Evolutionary conservation across 2,888 invertebrate species (phyloP).

Genomic region (Drosophila prostipennis): DNA sequence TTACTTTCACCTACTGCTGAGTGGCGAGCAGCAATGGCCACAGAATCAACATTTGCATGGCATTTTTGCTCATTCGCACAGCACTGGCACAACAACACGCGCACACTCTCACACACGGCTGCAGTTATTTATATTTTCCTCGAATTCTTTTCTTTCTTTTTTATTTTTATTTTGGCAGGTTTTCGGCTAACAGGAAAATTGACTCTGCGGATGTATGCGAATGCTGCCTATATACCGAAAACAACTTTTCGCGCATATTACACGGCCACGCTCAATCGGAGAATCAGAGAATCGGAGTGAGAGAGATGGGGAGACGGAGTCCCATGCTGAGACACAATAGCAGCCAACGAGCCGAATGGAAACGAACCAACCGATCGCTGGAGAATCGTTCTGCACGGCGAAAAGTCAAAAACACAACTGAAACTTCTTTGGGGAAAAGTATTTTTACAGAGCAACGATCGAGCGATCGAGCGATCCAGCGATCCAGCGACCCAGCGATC

Average conservation of each 20-base stretch:
- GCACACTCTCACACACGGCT: slow-evolving; percentile 7
- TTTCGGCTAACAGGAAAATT: slow-evolving; percentile 79
- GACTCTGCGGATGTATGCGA: slow-evolving; percentile 56
- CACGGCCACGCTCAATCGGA: slow-evolving; percentile 15
- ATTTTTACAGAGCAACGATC: slow-evolving; percentile 67
- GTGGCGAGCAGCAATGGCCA: slow-evolving; percentile 22
- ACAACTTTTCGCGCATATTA: slow-evolving; percentile 51
- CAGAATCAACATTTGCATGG: slow-evolving; percentile 52
- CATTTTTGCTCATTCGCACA: slow-evolving; percentile 55
- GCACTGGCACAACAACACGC: slow-evolving; percentile 18
- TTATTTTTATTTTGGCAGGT: slow-evolving; percentile 73
- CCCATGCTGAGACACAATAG: slow-evolving; percentile 1
- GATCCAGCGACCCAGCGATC: too few relatives aligned
- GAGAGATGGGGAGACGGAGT: slow-evolving; percentile 4
- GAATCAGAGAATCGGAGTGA: slow-evolving; percentile 11
- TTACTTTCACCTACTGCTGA: slow-evolving; percentile 73
- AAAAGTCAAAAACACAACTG: slow-evolving; percentile 82
- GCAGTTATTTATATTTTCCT: slow-evolving; percentile 57
- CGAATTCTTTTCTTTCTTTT: slow-evolving; percentile 43
- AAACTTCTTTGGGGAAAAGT: slow-evolving; percentile 79
- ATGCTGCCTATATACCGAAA: slow-evolving; percentile 47
- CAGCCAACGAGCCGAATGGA: too few relatives aligned
- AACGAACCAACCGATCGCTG: slow-evolving; percentile 18
- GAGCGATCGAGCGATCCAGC: too few relatives aligned
- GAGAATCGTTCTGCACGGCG: slow-evolving; percentile 81